These are phyloP conservation scores for Hofmannophila pseudospretella DNA, from an alignment of 2,888 invertebrate genomes.

Conservation along the genomic window DNA sequence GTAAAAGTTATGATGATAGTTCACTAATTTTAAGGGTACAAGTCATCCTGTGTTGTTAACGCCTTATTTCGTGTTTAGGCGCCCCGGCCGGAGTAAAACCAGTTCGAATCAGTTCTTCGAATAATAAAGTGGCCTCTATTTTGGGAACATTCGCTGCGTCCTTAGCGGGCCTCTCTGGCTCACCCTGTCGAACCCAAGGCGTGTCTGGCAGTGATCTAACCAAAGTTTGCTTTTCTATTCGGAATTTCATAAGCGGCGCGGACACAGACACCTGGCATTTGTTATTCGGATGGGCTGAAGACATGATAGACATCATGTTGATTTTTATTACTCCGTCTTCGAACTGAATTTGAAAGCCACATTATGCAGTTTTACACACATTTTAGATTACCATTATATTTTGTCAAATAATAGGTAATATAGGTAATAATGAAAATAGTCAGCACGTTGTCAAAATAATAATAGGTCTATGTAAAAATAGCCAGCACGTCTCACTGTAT, in stretches of 20 bases:
- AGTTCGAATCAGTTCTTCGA: conserved; percentile 61
- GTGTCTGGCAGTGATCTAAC: conserved; percentile 14
- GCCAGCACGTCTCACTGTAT: too few species aligned
- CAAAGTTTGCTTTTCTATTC: conserved; percentile 11
- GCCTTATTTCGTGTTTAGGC: conserved; percentile 46
- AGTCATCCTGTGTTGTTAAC: conserved; percentile 35
- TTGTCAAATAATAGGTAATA: too few species aligned
- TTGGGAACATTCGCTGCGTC: conserved; percentile 57
- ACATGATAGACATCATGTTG: too few species aligned
- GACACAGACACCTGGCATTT: conserved; percentile 16
- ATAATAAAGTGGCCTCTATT: conserved; percentile 66
- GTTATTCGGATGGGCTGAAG: conserved; percentile 20
- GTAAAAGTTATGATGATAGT: conserved; percentile 8
- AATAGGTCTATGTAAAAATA: too few species aligned
- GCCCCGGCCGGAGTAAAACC: conserved; percentile 53
- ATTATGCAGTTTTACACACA: too few species aligned
- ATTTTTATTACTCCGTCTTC: too few species aligned
- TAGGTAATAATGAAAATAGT: too few species aligned
- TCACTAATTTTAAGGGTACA: conserved; percentile 21
- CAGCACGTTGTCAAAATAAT: too few species aligned
- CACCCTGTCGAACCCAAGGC: conserved; percentile 15
- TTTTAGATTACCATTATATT: too few species aligned
- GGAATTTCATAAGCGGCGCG: conserved; percentile 15
- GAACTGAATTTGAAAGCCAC: too few species aligned
- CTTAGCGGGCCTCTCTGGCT: conserved; percentile 44